phyloP scores from a whole-genome alignment of 2,797 vertebrate species.

The Lerista edwardsae region DNA sequence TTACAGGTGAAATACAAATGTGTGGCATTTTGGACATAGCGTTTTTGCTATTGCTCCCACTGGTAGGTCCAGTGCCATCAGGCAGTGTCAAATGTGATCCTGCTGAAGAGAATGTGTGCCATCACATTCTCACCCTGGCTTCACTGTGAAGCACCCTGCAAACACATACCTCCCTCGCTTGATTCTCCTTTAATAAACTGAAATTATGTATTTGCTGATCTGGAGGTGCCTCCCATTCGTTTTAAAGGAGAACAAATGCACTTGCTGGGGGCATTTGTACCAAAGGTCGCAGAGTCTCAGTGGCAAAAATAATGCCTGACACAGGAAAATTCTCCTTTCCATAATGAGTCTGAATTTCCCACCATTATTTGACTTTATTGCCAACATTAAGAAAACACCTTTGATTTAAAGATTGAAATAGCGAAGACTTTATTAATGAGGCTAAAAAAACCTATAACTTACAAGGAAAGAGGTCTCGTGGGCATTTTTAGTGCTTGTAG shows the following conservation, averaged over 20 bases:
- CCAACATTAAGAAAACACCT: not conserved
- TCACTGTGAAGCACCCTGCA: not conserved
- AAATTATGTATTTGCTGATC: not conserved
- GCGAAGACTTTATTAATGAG: not conserved
- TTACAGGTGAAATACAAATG: not conserved
- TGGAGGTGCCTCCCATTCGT: not conserved
- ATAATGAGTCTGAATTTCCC: not conserved
- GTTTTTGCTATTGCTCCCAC: not conserved
- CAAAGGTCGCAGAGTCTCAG: not conserved
- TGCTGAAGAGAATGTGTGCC: not conserved
- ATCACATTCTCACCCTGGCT: not conserved
- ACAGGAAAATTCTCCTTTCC: not conserved
- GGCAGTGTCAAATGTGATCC: conserved; percentile 19
- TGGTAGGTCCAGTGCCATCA: not conserved
- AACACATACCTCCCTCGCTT: not conserved
- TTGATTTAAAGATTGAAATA: not conserved
- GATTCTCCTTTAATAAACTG: not conserved
- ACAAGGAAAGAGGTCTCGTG: not conserved
- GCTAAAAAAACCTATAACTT: not conserved
- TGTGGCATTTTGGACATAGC: not conserved
- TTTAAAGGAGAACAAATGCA: not conserved
- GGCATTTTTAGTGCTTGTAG: conserved; percentile 16
- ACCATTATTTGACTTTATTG: not conserved
- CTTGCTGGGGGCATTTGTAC: not conserved
- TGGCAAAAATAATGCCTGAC: not conserved